Conservation (phyloP, 2,797 vertebrate genomes). For the Sebastes jordani region DNA sequence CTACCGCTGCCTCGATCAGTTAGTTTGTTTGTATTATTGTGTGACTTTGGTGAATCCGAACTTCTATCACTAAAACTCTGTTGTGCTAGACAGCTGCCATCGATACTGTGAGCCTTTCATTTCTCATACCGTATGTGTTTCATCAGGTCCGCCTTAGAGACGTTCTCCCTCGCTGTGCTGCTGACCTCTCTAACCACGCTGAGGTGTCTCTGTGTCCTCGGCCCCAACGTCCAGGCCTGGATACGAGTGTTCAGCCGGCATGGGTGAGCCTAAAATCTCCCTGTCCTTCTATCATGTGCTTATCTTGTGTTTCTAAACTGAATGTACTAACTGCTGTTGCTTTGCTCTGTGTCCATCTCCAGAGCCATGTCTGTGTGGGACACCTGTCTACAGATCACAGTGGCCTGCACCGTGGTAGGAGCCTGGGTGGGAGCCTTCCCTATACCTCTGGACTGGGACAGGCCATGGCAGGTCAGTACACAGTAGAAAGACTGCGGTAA, state of each 20-base stretch:
- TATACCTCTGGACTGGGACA: slow-evolving; percentile 84
- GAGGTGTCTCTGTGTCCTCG: slow-evolving; percentile 92
- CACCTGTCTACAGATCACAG: slow-evolving; percentile 94
- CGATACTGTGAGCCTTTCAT: neutral
- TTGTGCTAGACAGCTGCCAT: neutral
- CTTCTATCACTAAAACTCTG: neutral
- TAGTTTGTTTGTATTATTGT: too few relatives aligned
- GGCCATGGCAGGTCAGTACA: slow-evolving; percentile 81
- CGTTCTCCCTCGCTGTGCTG: slow-evolving; percentile 91
- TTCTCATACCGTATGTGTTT: neutral
- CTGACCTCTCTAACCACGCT: slow-evolving; percentile 92
- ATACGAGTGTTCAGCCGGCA: slow-evolving; percentile 95
- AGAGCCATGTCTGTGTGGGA: slow-evolving; percentile 96
- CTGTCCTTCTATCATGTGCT: neutral
- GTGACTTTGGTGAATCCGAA: too few relatives aligned
- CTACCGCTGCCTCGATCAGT: too few relatives aligned
- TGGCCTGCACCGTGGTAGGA: slow-evolving; percentile 88
- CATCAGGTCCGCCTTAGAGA: slow-evolving; percentile 91
- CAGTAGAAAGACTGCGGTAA: neutral
- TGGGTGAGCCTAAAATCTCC: slow-evolving; percentile 81
- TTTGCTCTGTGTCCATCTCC: slow-evolving; percentile 18
- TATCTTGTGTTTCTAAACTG: neutral
- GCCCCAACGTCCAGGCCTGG: slow-evolving; percentile 94
- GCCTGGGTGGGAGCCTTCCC: slow-evolving; percentile 96
- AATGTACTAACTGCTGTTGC: neutral